A percentile compares a stretch with the other conserved stretches of the same genome.
Evolutionary conservation across 2,888 invertebrate genomes (phyloP).

Genomic region (Omphaloscelis lunosa): DNA sequence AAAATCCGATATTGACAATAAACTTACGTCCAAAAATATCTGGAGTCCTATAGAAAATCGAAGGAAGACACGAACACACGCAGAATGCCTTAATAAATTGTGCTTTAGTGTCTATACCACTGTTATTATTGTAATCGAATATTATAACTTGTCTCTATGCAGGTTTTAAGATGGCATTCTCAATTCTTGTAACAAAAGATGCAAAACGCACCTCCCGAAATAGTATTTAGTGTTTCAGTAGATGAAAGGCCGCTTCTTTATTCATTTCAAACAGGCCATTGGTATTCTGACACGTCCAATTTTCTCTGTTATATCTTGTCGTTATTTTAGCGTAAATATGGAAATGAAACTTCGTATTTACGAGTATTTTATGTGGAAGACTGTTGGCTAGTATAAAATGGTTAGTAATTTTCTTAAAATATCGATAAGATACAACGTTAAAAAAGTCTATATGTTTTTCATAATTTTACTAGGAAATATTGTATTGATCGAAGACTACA

Average conservation of each 20-base stretch:
- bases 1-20: conserved; percentile 81
- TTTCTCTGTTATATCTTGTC: conserved; percentile 40
- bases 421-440: conserved; percentile 43
- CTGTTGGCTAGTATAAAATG: conserved; percentile 44
- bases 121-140: conserved; percentile 20
- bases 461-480: conserved; percentile 12
- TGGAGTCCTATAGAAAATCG: conserved; percentile 43
- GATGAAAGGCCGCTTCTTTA: not conserved
- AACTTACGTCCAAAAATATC: conserved; percentile 78
- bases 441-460: not conserved
- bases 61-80: conserved; percentile 22
- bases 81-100: conserved; percentile 42
- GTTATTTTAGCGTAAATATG: conserved; percentile 29
- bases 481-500: conserved; percentile 9
- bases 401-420: conserved; percentile 35
- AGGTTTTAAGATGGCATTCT: conserved; percentile 5
- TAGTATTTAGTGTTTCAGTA: not conserved
- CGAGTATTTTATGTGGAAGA: conserved; percentile 48
- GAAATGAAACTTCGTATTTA: conserved; percentile 27
- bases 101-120: conserved; percentile 23
- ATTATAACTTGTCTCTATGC: conserved; percentile 24
- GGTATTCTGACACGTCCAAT: conserved; percentile 10
- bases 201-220: conserved; percentile 2
- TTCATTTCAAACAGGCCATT: not conserved
- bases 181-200: not conserved